Evolutionary conservation across 2,113 vertebrate genomes (phyloP), one percentile per base, ranked within the genome.

Genomic region (Semnornis frantzii): DNA sequence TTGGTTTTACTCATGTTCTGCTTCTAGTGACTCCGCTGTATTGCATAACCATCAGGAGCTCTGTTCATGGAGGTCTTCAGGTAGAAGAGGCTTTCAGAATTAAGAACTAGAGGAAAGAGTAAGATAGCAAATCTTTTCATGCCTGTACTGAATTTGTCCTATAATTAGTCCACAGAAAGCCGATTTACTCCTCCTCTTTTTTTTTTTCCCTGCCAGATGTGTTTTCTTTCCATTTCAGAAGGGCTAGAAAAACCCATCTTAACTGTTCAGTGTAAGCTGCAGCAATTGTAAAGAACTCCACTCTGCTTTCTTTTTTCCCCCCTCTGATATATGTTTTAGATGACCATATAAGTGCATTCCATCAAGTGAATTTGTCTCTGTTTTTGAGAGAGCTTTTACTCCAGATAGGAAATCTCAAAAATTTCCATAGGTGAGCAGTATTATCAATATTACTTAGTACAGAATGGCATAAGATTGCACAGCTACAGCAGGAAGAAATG

Each of bases 401-500:
- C 17, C 46, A 82, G 64, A 71, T 37, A 89, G 57, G 52, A 91
- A 85, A 82, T 87, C 34, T 85, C 42, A 55, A 52, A 14, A 42
- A 91, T 90, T 91, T 73, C 52, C 68, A 46, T 12, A 34, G 23
- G 25, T 48, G 52, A 87, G 57, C 27, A 64, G 33, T 60, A 23
- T 87, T 89, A 85, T 82, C 85, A 80, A 12, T 85, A 87, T 92
- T 92, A 55, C 81, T 96, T 87, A 73, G 33, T 76, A 70, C 7
- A 82, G n/a, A 33, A 82, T 66, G 15, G 64, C 39, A 33, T 71
- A 82, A 63, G 60, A 68, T 46, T 87, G 64, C 37, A 71, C 64
- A 92, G 74, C 71, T 91, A 60, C n/a, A 84, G 73, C 21, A 75
- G 25, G 60, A 92, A 87, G 64, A 91, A 92, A 91, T 91, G 80